A percentile compares a stretch with the other conserved stretches of the same genome.
These are phyloP conservation scores for Bagarius yarrelli DNA, from an alignment of 2,113 vertebrate genomes.

Conservation along the genomic window DNA sequence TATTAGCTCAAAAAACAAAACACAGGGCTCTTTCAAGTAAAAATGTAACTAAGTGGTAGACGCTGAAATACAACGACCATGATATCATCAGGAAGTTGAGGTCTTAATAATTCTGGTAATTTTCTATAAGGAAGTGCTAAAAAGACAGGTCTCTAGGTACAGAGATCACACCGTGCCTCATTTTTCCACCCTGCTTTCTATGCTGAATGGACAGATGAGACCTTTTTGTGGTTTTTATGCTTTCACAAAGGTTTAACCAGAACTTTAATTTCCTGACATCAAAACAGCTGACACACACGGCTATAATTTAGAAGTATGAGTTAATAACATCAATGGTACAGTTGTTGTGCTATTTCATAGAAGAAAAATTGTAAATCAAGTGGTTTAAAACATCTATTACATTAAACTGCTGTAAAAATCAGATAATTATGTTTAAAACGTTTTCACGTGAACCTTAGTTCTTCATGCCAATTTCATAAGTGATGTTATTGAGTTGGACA, in stretches of 20 bases:
- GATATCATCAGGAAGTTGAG: not conserved
- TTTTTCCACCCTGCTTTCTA: slow-evolving; percentile 51
- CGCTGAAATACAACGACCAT: not conserved
- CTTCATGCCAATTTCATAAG: no score
- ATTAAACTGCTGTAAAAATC: not conserved
- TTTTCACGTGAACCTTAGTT: no score
- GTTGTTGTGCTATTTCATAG: not conserved
- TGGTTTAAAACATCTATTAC: not conserved
- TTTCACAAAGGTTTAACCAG: not conserved
- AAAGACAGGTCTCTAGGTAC: not conserved
- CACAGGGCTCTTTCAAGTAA: not conserved
- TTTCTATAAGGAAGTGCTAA: not conserved
- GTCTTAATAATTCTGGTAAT: not conserved
- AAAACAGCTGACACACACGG: not conserved
- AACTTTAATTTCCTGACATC: not conserved
- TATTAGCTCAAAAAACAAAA: slow-evolving; percentile 2
- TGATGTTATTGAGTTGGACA: no score
- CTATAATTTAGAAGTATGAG: not conserved
- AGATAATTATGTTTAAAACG: no score
- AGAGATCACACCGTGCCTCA: slow-evolving; percentile 17
- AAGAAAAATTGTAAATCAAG: not conserved
- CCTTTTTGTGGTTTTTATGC: not conserved
- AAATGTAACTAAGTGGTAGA: not conserved
- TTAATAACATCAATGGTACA: not conserved
- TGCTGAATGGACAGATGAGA: not conserved